Base-by-base conservation (phyloP, 2,113 vertebrate species). In the Dasyornis broadbenti region DNA sequence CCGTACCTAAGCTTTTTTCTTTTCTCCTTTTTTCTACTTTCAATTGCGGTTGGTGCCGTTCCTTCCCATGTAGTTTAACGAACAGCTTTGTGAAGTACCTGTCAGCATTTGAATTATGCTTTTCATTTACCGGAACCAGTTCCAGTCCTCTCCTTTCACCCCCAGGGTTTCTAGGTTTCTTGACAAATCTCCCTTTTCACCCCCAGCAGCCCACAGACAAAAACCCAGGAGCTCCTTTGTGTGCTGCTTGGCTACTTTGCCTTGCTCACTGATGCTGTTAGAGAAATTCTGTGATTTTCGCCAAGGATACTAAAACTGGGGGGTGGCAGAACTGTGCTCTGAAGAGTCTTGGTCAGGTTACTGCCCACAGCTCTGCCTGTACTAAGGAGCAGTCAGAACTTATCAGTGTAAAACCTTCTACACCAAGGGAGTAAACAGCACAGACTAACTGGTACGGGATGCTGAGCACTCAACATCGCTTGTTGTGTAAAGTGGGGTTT, bases 61-160 rank as follows among this genome's bases (percentile, higher is more conserved):
- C 60, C 39, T 94, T 96, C 83, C 72, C 54, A 20, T 93, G 69
- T 28, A 77, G 61, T 72, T 90, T 53, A 63, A 84, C 24, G 79
- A 94, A 66, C 73, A 79, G 83, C 64, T 85, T 57, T 56, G 71
- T 83, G 94, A 78, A 78, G 68, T 73, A 68, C 76, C 22, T 57
- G 78, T 90, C 84, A 54, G 75, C 39, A 6, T 89, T 77, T 76
- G 84, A 96, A 93, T 90, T 80, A 93, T 53, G 68, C 63, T 95
- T 91, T 82, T 91, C 76, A 85, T 95, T 96, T 92, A 14, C 64
- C 3, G 18, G 7, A 92, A 69, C 79, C 60, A 37, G 9, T 95
- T 91, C 79, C 50, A 44, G 60, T 66, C 35, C 44, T 78, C 52
- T 72, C 85, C 64, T 86, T 63, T 83, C 35, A 57, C 31, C 44